Evolutionary conservation across 1,140 invertebrate genomes (phyloP).

Genomic region (Acyrthosiphon pisum): DNA sequence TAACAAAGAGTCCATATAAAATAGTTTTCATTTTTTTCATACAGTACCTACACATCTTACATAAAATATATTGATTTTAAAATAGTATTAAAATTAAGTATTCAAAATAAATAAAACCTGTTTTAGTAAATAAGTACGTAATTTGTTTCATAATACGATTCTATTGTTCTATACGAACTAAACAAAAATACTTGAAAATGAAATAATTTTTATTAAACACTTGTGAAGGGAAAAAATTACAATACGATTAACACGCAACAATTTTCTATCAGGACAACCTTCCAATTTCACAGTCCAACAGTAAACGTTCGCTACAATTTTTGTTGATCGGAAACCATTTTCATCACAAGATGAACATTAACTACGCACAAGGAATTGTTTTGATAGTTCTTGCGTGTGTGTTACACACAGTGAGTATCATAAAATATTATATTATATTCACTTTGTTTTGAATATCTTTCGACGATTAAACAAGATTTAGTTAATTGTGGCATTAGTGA

Average conservation of each 20-base stretch:
- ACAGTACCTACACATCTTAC: not conserved
- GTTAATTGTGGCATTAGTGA: accelerated
- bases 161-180: not conserved
- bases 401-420: not conserved
- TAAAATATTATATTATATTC: not conserved
- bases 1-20: not conserved
- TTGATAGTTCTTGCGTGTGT: not conserved
- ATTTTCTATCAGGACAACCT: not conserved
- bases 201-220: not conserved
- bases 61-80: not conserved
- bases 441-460: not conserved
- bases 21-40: not conserved
- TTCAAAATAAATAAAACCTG: not conserved
- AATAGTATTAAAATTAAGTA: not conserved
- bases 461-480: not conserved
- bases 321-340: not conserved
- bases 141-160: not conserved
- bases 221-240: not conserved
- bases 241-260: not conserved
- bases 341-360: not conserved
- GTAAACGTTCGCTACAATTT: not conserved
- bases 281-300: not conserved
- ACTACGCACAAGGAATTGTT: not conserved
- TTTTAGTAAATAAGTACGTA: not conserved
- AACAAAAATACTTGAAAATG: not conserved